A percentile compares a stretch with the other conserved stretches of the same genome.
Conservation (phyloP, 2,888 invertebrate species). For the Patella pellucida region DNA sequence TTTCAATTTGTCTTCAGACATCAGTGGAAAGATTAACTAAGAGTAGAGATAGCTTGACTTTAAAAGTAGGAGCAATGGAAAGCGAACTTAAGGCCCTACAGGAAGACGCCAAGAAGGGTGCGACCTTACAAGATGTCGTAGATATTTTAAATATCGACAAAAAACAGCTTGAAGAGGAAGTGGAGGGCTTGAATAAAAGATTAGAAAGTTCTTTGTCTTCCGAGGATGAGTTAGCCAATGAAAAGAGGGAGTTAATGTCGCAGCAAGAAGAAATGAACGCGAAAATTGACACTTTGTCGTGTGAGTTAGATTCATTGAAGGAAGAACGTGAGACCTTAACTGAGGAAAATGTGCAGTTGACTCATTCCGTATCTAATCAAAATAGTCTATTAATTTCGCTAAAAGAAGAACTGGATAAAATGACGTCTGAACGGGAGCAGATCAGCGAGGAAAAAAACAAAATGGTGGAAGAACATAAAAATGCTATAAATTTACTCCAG, state of each 20-base stretch:
- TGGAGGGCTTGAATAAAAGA: constrained; percentile 24
- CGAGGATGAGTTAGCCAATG: constrained; percentile 51
- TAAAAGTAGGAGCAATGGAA: constrained; percentile 45
- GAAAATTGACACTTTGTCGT: constrained; percentile 27
- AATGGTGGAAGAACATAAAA: constrained; percentile 27
- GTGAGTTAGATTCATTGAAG: constrained; percentile 39
- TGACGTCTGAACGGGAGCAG: constrained; percentile 23
- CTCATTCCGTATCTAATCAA: neutral
- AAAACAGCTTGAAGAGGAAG: constrained; percentile 39
- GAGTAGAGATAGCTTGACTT: constrained; percentile 44
- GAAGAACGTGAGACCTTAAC: neutral
- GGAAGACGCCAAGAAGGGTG: constrained; percentile 44
- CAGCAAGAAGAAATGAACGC: constrained; percentile 33
- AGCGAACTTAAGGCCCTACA: constrained; percentile 48
- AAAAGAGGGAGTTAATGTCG: constrained; percentile 47
- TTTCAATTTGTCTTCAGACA: constrained; percentile 31
- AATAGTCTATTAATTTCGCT: neutral
- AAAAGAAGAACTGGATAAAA: neutral
- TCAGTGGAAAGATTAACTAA: constrained; percentile 45
- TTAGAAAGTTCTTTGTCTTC: constrained; percentile 32
- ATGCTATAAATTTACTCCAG: constrained; percentile 33
- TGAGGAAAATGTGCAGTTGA: neutral
- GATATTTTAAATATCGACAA: constrained; percentile 54
- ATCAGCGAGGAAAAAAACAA: constrained; percentile 34
- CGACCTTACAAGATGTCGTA: constrained; percentile 50